Percentiles rank a stretch among this genome's conserved stretches.
Conservation (phyloP, 2,113 vertebrate genomes). For the Anhinga anhinga region DNA sequence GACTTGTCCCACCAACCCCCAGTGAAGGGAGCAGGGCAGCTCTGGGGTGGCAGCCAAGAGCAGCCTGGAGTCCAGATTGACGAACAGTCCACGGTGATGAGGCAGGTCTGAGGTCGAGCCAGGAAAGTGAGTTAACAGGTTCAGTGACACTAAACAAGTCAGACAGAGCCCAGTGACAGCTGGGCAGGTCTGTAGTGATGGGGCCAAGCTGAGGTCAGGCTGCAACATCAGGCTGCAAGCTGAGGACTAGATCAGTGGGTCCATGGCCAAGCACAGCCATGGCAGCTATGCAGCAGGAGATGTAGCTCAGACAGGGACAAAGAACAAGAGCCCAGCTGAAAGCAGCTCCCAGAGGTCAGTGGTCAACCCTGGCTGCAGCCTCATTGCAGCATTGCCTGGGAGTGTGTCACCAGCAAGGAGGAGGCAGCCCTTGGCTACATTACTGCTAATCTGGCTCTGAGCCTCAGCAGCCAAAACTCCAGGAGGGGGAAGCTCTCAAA, state of each 20-base stretch:
- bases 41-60: background rate
- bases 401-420: fast-evolving
- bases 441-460: background rate
- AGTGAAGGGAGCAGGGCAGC: background rate
- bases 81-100: fast-evolving
- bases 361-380: background rate
- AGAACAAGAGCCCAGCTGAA: background rate
- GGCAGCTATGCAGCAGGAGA: fast-evolving
- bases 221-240: background rate
- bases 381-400: background rate
- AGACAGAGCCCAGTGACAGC: background rate
- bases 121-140: background rate
- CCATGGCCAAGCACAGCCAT: background rate
- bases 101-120: background rate
- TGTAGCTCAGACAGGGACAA: background rate
- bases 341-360: background rate
- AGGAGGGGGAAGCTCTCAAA: background rate
- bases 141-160: background rate
- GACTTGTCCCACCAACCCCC: background rate
- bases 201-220: background rate
- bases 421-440: background rate
- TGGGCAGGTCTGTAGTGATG: background rate
- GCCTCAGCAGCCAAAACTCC: background rate
- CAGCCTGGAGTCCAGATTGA: background rate
- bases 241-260: background rate